A percentile compares a stretch with the other conserved stretches of the same genome.
phyloP scores from a whole-genome alignment of 2,797 vertebrate genomes.

The Pseudochirops corinnae region DNA sequence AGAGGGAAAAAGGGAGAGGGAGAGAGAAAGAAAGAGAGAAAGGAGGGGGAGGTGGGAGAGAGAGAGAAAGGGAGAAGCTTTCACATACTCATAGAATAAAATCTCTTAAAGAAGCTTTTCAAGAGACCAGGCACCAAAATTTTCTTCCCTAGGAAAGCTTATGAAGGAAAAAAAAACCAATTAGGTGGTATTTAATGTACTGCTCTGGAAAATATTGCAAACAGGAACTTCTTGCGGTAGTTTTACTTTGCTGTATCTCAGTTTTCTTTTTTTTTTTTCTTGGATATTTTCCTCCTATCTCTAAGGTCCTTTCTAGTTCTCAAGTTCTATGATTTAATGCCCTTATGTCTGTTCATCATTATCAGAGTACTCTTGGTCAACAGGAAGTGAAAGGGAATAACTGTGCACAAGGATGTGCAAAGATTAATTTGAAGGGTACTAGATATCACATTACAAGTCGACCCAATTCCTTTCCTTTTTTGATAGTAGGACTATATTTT shows the following conservation, averaged over 20 bases:
- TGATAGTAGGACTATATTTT: background rate
- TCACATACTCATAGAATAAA: slow-evolving; percentile 34
- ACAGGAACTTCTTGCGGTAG: background rate
- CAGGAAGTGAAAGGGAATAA: background rate
- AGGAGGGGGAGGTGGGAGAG: no score
- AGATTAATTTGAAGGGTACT: background rate
- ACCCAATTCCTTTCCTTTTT: background rate
- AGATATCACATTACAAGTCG: background rate
- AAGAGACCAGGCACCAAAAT: slow-evolving; percentile 37
- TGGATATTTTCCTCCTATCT: background rate
- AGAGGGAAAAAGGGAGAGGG: background rate
- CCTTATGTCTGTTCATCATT: background rate
- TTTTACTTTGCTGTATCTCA: background rate
- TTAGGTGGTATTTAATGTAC: background rate
- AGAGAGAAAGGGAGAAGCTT: background rate
- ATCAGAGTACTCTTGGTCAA: background rate
- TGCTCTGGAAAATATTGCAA: background rate
- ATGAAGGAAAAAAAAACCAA: background rate
- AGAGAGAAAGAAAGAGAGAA: no score
- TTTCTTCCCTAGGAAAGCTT: background rate
- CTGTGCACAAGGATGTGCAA: background rate
- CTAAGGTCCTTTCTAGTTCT: background rate
- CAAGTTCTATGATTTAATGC: background rate
- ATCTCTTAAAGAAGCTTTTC: slow-evolving; percentile 48
- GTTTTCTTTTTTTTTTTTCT: background rate